Base-by-base conservation (phyloP, 1,140 invertebrate species). In the Monomorium pharaonis region DNA sequence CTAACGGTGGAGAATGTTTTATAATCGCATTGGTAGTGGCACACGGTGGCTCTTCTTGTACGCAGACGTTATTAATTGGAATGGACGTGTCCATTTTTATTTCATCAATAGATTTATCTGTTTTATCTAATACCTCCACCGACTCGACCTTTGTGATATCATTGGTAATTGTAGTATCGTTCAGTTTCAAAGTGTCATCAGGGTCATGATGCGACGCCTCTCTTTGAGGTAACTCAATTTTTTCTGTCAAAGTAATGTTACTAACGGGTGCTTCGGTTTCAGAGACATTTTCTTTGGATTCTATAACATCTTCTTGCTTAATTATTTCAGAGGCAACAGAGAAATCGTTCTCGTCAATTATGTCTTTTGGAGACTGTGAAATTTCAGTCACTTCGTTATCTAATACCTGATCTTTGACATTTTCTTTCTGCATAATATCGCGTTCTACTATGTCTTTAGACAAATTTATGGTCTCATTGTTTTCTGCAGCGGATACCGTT, bases 1-100 rank as follows among this genome's bases (percentile, higher is more conserved):
- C 30, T 5, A 30, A 21, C 3, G 70, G 4, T 27, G 33, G 12
- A 51, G 65, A 33, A 62, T 62, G 63, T 24, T 76, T 58, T 60
- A 78, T 69, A 1, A 30, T 16, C 27, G 21, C 85, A 49, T 70
- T 87, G 84, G 69, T 65, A 24, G 74, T 58, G 54, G 91, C 88
- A 37, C 51, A 88, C 16, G 21, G 21, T 30, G 65, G 76, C 78
- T 85, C 60, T 24, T 5, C 51, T 44, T 54, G 21, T 4, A 10
- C 18, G 18, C 21, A 5, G 37, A 37, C 10, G 3, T 54, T 1
- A 44, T 80, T 42, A 42, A 37, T 33, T 69, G 10, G 10, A 42
- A 2, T 42, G 27, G 27, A 49, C 14, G 0, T 14, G 5, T 54
- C n/a, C 16, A 12, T 37, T 33, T 0, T 10, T n/a, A 18, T 49